Percentiles rank a stretch among this genome's conserved stretches.
These are phyloP conservation scores for Apeltes quadracus DNA, from an alignment of 2,113 vertebrate species.

Conservation along the genomic window DNA sequence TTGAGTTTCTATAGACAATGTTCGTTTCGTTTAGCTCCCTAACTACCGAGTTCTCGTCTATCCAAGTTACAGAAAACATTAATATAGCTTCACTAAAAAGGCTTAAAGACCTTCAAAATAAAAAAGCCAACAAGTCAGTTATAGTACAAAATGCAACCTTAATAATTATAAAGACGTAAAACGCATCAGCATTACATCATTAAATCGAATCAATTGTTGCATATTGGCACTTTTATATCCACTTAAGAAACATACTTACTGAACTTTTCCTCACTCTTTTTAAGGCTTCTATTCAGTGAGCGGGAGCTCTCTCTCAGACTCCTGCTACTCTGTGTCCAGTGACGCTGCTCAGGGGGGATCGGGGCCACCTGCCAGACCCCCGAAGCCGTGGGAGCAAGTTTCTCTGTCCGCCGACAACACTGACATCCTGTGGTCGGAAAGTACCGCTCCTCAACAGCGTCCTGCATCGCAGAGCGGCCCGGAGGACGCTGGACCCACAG, in stretches of 20 bases:
- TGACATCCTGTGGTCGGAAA: constrained; percentile 78
- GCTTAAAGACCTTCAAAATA: neutral
- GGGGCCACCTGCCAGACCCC: constrained; percentile 49
- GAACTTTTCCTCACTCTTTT: constrained; percentile 11
- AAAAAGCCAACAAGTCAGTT: neutral
- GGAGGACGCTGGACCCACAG: constrained; percentile 45
- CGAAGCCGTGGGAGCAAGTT: constrained; percentile 69
- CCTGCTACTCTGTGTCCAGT: constrained; percentile 84
- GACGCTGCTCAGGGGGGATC: constrained; percentile 71
- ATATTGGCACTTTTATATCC: neutral
- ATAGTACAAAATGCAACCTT: neutral
- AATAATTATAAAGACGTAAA: neutral
- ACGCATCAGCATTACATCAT: neutral
- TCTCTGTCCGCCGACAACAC: constrained; percentile 75
- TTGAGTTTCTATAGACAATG: constrained; percentile 38
- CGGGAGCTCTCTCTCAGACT: constrained; percentile 85
- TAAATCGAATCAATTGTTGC: neutral
- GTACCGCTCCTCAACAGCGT: constrained; percentile 48
- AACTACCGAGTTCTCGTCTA: neutral
- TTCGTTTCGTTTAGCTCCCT: constrained; percentile 20
- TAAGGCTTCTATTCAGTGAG: constrained; percentile 86
- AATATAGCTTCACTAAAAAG: neutral
- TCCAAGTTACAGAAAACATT: neutral
- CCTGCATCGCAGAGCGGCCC: constrained; percentile 40
- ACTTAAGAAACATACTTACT: neutral